Evolutionary conservation across 1,140 invertebrate species (phyloP).

Genomic region (Littorina saxatilis): DNA sequence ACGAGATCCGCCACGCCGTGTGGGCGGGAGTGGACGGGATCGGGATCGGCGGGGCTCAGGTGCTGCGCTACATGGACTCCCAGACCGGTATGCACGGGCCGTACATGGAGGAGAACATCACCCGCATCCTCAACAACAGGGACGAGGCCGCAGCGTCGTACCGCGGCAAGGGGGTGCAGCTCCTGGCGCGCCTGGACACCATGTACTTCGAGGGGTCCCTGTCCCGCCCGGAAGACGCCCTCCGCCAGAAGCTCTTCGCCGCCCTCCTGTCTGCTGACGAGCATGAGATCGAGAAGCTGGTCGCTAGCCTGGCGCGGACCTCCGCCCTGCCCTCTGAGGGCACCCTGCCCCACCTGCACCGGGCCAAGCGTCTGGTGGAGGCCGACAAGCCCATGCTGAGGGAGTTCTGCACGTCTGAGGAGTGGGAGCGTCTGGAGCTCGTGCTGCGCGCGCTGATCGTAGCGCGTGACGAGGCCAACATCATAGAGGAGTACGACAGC

Average conservation of each 20-base stretch:
- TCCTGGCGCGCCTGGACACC: constrained; percentile 56
- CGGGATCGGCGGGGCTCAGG: constrained; percentile 58
- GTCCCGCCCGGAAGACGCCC: constrained; percentile 40
- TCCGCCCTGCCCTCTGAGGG: constrained; percentile 41
- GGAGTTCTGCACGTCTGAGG: constrained; percentile 38
- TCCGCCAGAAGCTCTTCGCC: constrained; percentile 47
- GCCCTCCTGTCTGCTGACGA: constrained; percentile 46
- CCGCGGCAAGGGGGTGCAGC: constrained; percentile 50
- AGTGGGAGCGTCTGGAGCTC: constrained; percentile 45
- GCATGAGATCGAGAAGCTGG: constrained; percentile 32
- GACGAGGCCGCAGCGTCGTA: constrained; percentile 53
- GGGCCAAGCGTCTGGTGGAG: constrained; percentile 47
- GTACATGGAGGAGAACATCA: constrained; percentile 63
- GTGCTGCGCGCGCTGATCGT: constrained; percentile 43
- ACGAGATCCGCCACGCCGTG: constrained; percentile 59
- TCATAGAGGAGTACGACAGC: constrained; percentile 59
- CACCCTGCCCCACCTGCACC: constrained; percentile 43
- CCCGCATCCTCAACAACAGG: constrained; percentile 47
- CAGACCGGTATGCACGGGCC: constrained; percentile 61
- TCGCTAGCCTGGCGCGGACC: constrained; percentile 30
- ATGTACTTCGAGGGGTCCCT: constrained; percentile 62
- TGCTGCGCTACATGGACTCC: constrained; percentile 56
- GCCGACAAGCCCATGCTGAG: constrained; percentile 49
- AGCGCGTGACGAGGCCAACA: constrained; percentile 43
- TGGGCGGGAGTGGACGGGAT: constrained; percentile 60